Base-by-base conservation (phyloP, 2,797 vertebrate genomes). In the Micropoecilia bifurca region DNA sequence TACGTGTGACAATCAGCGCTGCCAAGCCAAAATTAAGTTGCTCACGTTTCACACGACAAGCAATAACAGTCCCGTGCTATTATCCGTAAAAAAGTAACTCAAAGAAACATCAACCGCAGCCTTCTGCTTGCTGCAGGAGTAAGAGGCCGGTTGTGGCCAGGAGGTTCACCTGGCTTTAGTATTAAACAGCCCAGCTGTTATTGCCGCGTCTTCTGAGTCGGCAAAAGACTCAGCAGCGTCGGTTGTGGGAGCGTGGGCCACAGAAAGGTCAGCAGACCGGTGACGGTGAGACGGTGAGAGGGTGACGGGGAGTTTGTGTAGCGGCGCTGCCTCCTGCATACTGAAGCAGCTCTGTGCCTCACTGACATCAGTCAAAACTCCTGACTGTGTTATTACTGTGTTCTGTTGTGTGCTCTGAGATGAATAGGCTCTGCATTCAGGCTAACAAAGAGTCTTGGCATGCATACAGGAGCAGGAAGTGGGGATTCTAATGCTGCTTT, bases 371-470 rank as follows among this genome's bases (percentile, higher is more conserved):
- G 90, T 92, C 91, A 91, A 89, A 95, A 91, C 90, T 92, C 90
- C 86, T 77, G 89, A 90, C 91, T 92, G 86, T 93, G 90, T 94
- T 91, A 93, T 92, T 93, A 91, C 87, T 89, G 89, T 83, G 87
- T 83, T 90, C 85, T 90, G 88, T 90, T 88, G 88, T 89, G 89
- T 63, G 71, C 88, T 82, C 81, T 12, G 86, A 92, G 89, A 93
- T 92, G 91, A 94, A 94, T 92, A 84, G 90, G 84, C 90, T 87
- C 88, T 59, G 83, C 90, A 83, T 92, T 90, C 85, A 89, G 86
- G 10, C 81, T 75, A 92, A 94, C 92, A 93, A 94, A 94, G 90
- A 93, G 89, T 87, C 86, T 91, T 92, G 92, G 92, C 90, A 86
- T 91, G 90, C 87, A 88, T 87, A 90, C 86, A 90, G 92, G 81